Conservation (phyloP, 30 jellyfish, hydroid and myxozoan genomes). For the Cassiopea xamachana region DNA sequence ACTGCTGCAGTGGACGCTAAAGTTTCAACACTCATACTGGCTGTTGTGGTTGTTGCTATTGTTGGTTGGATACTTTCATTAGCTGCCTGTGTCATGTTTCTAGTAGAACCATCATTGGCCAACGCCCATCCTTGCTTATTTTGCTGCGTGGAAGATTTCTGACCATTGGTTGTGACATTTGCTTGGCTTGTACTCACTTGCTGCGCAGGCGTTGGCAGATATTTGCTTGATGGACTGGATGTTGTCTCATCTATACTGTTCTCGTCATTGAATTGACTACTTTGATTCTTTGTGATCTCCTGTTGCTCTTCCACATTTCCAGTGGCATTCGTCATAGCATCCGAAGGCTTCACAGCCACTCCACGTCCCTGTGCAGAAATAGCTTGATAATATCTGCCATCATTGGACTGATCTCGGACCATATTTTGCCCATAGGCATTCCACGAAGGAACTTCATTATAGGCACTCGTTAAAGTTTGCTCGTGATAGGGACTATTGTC, state of each 20-base stretch:
- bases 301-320: neutral
- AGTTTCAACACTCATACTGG: neutral
- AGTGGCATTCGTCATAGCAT: neutral
- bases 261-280: neutral
- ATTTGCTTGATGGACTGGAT: neutral
- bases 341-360: constrained; percentile 47
- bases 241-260: neutral
- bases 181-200: neutral
- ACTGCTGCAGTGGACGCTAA: neutral
- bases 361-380: constrained; percentile 63
- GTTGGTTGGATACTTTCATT: neutral
- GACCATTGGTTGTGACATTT: neutral
- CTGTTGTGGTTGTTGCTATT: neutral
- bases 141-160: neutral
- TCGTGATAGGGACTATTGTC: neutral
- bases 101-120: neutral
- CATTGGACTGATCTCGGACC: too few species aligned
- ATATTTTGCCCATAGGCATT: neutral
- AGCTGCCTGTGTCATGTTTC: neutral
- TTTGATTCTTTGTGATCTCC: neutral
- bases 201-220: neutral
- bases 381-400: neutral
- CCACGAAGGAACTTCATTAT: neutral
- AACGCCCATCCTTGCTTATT: constrained; percentile 6
- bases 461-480: neutral